Base-by-base conservation (phyloP, 2,888 invertebrate genomes). In the Drosophila infuscata region DNA sequence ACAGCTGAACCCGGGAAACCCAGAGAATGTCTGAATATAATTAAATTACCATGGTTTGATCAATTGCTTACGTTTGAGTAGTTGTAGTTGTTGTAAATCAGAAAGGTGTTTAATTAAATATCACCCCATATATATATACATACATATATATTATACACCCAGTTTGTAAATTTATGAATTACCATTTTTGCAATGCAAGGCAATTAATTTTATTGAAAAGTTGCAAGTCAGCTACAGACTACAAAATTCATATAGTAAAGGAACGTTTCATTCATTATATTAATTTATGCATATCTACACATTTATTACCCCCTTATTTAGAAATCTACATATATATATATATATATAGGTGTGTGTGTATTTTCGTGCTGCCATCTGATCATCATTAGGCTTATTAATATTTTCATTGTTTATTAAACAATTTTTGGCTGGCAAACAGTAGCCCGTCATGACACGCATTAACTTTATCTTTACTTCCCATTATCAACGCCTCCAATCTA, bases 401-500 rank as follows among this genome's bases (percentile, higher is more conserved):
- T 63, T 73, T 79, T 74, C 59, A 64, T 54, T 79, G 69, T 64
- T 62, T 66, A 74, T 70, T 72, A 67, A 64, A 52, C 12, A 43
- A 51, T 51, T 68, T 9, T 36, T n/a, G 52, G 46, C 57, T n/a
- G 79, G 38, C 65, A 66, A 78, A 82, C 82, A 66, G 83, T 76
- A 82, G 82, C 76, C 73, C 60, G 38, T 72, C 76, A 79, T 76
- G 78, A 74, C 80, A 72, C 76, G 79, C 82, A 78, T 78, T 82
- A 82, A 60, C 56, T 78, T 75, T 78, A 79, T 79, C 79, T 67
- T 60, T 38, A 75, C 60, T 48, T 49, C 54, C 76, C 76, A 75
- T 77, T 89, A 88, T 88, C 88, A 75, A 78, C 81, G 76, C 76
- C 79, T 85, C 65, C 83, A 78, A 91, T 91, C 91, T 88, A 83